These are phyloP conservation scores for Battus philenor DNA, from an alignment of 1,140 invertebrate genomes.

Conservation along the genomic window DNA sequence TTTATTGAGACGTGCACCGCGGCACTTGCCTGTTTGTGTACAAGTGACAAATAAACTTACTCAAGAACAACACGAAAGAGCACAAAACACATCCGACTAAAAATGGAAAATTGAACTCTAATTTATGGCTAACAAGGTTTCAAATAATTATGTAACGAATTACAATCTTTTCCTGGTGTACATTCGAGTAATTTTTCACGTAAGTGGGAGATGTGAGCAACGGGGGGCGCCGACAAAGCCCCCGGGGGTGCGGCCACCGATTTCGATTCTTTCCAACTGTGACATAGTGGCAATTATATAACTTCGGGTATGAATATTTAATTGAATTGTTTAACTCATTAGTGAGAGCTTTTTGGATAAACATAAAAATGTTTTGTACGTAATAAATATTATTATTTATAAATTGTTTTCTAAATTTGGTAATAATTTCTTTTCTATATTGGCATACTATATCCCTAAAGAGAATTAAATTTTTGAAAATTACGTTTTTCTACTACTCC, in stretches of 20 bases:
- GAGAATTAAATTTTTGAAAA: too few relatives aligned
- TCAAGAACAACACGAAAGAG: neutral
- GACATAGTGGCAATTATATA: constrained; percentile 41
- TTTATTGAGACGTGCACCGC: constrained; percentile 52
- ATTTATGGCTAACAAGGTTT: neutral
- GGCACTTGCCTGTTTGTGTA: constrained; percentile 31
- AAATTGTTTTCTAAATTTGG: too few relatives aligned
- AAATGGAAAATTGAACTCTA: constrained; percentile 4
- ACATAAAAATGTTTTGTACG: too few relatives aligned
- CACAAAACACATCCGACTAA: neutral
- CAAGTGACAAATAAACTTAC: constrained; percentile 40
- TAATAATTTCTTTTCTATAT: too few relatives aligned
- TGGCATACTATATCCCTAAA: too few relatives aligned
- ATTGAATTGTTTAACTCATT: constrained; percentile 14
- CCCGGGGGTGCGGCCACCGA: constrained; percentile 46
- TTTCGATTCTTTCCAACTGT: constrained; percentile 32
- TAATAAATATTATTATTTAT: too few relatives aligned
- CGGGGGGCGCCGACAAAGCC: constrained; percentile 66
- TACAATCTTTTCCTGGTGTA: constrained; percentile 5
- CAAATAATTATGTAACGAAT: constrained; percentile 5
- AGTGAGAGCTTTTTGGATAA: neutral
- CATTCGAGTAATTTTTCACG: constrained; percentile 58
- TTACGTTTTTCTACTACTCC: too few relatives aligned
- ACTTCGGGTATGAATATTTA: constrained; percentile 27
- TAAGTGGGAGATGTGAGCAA: constrained; percentile 43